Percentiles rank a stretch among this genome's conserved stretches.
Evolutionary conservation across 2,113 vertebrate genomes (phyloP).

Genomic region (Eidolon helvum): DNA sequence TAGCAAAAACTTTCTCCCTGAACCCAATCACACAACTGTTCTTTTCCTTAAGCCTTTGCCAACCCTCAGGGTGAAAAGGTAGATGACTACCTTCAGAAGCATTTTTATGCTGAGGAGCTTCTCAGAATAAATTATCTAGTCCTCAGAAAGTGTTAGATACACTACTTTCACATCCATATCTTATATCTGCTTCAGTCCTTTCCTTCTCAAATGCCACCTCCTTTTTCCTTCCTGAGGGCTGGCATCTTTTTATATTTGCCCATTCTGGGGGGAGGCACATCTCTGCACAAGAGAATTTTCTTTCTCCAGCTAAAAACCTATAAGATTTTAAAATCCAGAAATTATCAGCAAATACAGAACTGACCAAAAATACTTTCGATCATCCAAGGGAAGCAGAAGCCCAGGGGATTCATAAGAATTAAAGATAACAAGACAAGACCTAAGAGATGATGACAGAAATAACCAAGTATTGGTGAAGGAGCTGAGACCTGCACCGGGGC

Average conservation of each 20-base stretch:
- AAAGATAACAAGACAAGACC: background rate
- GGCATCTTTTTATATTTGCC: background rate
- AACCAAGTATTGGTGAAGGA: rapidly evolving
- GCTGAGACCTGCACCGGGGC: rapidly evolving
- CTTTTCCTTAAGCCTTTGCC: background rate
- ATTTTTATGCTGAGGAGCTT: background rate
- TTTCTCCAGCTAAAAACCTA: background rate
- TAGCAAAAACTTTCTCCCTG: background rate
- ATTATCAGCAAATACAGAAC: background rate
- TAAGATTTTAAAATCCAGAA: background rate
- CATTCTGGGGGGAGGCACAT: background rate
- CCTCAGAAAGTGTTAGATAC: background rate
- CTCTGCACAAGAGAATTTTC: background rate
- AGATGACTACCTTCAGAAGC: background rate
- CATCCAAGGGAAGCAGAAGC: background rate
- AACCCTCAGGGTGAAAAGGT: background rate
- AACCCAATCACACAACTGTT: background rate
- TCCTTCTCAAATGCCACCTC: background rate
- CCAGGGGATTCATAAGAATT: background rate
- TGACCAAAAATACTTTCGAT: background rate
- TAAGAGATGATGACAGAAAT: background rate
- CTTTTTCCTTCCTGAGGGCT: background rate
- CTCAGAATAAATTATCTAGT: background rate
- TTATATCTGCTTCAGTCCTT: background rate
- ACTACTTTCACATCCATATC: background rate